Conservation (phyloP, 2,113 vertebrate genomes). For the Megalops atlanticus region DNA sequence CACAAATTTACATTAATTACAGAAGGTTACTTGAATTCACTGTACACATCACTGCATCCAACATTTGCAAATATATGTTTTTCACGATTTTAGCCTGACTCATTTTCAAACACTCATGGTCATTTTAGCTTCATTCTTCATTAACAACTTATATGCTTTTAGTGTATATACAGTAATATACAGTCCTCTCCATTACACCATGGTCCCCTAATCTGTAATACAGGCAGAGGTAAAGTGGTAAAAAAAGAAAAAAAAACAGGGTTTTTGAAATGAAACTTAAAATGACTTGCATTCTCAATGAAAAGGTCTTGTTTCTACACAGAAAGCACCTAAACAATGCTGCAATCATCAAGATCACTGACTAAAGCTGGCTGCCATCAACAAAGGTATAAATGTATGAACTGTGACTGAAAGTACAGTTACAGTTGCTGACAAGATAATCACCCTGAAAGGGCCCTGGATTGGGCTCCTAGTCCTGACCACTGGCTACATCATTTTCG, state of each 20-base stretch:
- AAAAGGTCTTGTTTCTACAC: not conserved
- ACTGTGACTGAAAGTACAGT: not conserved
- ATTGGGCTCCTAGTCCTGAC: not conserved
- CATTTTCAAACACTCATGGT: not conserved
- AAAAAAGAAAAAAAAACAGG: not conserved
- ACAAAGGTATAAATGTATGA: not conserved
- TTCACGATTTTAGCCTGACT: not conserved
- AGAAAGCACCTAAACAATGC: not conserved
- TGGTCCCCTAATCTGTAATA: constrained; percentile 14
- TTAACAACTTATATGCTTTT: constrained; percentile 20
- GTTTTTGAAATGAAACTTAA: constrained; percentile 11
- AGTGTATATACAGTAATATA: constrained; percentile 14
- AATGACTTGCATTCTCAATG: not conserved
- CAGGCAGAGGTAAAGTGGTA: not conserved
- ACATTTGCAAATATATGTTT: not conserved
- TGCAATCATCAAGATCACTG: not conserved
- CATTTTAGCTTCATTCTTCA: not conserved
- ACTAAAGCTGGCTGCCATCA: not conserved
- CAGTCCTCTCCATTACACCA: not conserved
- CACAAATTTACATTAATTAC: constrained; percentile 21
- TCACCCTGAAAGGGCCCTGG: not conserved
- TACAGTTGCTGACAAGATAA: not conserved
- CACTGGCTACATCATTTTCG: not conserved
- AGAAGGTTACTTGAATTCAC: constrained; percentile 17
- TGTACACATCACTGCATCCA: constrained; percentile 1